Base-by-base conservation (phyloP, 2,113 vertebrate genomes). In the Eretmochelys imbricata region DNA sequence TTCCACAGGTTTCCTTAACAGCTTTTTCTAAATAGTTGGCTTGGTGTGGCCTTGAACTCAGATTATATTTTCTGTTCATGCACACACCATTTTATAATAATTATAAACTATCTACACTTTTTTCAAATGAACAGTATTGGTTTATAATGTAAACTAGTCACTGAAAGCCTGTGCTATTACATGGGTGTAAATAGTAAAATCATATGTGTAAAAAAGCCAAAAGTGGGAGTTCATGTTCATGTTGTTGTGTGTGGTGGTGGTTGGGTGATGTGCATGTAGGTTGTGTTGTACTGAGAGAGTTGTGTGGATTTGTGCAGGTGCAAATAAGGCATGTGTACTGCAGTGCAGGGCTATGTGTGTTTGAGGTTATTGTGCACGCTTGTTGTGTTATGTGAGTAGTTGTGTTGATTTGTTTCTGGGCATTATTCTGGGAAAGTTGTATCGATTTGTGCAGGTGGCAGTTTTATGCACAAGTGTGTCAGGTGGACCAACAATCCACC, bases 101-200 rank as follows among this genome's bases (percentile, higher is more conserved):
- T 89, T 81, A 69, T 3, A 57, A 81, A 92, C 79, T 92, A 86
- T 85, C 87, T 93, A 89, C 79, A 85, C 51, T 88, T 65, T 2
- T 79, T 88, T 96, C 65, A 91, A 85, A 88, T 81, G 84, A 92
- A 88, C 69, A 94, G 31, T 5, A 65, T 91, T 95, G 91, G 86
- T 84, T 85, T 59, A 59, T 50, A 35, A 86, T 92, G 88, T 93
- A 85, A 22, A 65, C 62, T 85, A 48, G 14, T n/a, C 4, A 1
- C 35, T 69, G 65, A 69, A 69, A 31, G 17, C 8, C 17, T 20
- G 65, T 69, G 65, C 65, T 69, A 10, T 69, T 69, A 35, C 31
- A 20, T 8, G 3, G 8, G 29, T 69, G 35, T 69, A n/a, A 69
- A 69, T 19, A 69, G 16, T n/a, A 69, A 20, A n/a, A 69, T 69